Conservation (phyloP, 2,888 invertebrate genomes). For the Campoletis raptor region DNA sequence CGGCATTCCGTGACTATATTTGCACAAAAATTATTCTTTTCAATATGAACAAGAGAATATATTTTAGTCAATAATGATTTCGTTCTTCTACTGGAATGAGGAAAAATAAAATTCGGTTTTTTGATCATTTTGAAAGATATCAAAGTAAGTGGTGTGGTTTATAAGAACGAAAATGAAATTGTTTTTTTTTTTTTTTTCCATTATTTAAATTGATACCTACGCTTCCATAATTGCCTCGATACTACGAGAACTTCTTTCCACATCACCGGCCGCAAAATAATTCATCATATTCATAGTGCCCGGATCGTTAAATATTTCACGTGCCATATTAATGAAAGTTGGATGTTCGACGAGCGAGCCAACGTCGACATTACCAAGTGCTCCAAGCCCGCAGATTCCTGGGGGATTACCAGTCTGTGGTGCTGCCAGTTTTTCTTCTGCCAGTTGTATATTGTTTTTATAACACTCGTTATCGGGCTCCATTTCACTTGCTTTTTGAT, state of each 20-base stretch:
- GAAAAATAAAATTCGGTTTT: no score
- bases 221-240: slow-evolving; percentile 86
- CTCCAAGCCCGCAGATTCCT: slow-evolving; percentile 75
- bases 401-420: slow-evolving; percentile 75
- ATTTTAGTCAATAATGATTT: not conserved
- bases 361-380: slow-evolving; percentile 85
- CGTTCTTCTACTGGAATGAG: no score
- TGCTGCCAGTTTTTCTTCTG: slow-evolving; percentile 88
- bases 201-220: slow-evolving; percentile 82
- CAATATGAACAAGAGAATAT: not conserved
- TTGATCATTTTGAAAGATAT: no score
- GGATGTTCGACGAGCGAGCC: slow-evolving; percentile 92
- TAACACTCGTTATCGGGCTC: slow-evolving; percentile 98
- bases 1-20: not conserved
- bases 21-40: not conserved
- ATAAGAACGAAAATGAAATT: not conserved
- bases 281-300: slow-evolving; percentile 92
- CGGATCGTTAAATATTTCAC: slow-evolving; percentile 94
- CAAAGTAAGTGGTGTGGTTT: not conserved
- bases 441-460: slow-evolving; percentile 93
- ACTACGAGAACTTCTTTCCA: slow-evolving; percentile 76
- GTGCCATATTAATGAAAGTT: slow-evolving; percentile 93
- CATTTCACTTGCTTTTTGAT: slow-evolving; percentile 94
- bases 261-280: slow-evolving; percentile 86
- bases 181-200: not conserved